Base-by-base conservation (phyloP, 2,113 vertebrate genomes). In the Chascanopsetta lugubris region DNA sequence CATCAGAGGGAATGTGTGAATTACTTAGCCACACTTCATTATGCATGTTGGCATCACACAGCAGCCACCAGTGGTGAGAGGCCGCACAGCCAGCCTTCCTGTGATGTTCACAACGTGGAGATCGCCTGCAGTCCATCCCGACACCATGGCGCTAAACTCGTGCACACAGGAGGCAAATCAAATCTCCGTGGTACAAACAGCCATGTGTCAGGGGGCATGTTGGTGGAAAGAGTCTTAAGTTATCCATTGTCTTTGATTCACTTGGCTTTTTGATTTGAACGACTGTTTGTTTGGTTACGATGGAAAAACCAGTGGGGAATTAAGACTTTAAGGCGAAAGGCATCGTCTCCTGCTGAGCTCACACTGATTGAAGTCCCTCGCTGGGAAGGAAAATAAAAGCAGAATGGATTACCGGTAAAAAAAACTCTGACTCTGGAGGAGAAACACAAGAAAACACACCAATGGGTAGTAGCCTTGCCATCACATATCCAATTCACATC, bases 331-430 rank as follows among this genome's bases (percentile, higher is more conserved):
- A 46, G 42, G 57, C 70, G 59, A 20, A 38, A 76, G 32, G 50
- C 32, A 27, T 2, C 2, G 4, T 55, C 48, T 63, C 54, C 65
- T 73, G 56, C 69, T 47, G 57, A 67, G 51, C 62, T 66, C 46
- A 11, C 22, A 21, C 62, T 72, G 71, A 83, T 66, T 54, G 46
- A 72, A 69, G 43, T 27, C 15, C 17, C 63, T 55, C 10, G 59
- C 67, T 65, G 38, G 43, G 67, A 65, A 25, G 30, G 29, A 57
- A 59, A 38, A 66, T 70, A 2, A 78, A 79, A 79, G 75, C 30
- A 73, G 25, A 65, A 59, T 3, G 10, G 20, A 21, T 63, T 1
- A 9, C 26, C 25, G 30, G 49, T n/a, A 48, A 29, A 56, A 25
- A 54, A 70, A 32, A 67, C 53, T 0, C 63, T 47, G 30, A 58